Evolutionary conservation across 2,113 vertebrate genomes (phyloP), one percentile per base, ranked within the genome.

Genomic region (Capreolus pygargus): DNA sequence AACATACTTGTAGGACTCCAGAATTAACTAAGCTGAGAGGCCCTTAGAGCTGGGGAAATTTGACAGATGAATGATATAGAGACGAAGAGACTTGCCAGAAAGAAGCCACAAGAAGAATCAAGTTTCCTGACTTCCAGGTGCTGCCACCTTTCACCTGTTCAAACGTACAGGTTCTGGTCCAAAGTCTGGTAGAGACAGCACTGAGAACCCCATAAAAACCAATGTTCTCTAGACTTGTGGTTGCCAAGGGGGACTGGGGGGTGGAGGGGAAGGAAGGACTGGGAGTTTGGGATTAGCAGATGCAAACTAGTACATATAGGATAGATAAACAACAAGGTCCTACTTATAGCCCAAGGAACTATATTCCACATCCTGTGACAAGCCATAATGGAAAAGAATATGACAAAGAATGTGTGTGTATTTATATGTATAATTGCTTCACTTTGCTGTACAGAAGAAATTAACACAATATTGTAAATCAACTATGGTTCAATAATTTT

Each of bases 181-280:
- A 76, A 21, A 5, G 60, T 61, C 25, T 21, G 15, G 13, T 1
- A 52, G 33, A 36, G 21, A 91, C 23, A 1, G 8, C 12, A 86
- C 3, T 1, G 57, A 45, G 43, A n/a, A 30, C 28, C 16, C 55
- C 21, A 15, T 3, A 2, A 13, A 55, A 8, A 33, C 19, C 1
- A 2, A 12, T 15, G 47, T 17, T 25, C 30, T 13, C 13, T 47
- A 52, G 78, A 33, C 47, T 33, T 81, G 78, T 50, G 78, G 45
- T 13, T 81, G 30, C 78, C 78, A 21, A 33, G 30, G 47, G 78
- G 30, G 47, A 3, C 45, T 33, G 5, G 28, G 47, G 61, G 9
- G 5, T 9, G 47, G 17, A 2, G 47, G 9, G 78, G 47, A 81
- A 30, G 78, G 28, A 33, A 52, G 17, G 17, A 81, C 28, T 52